Evolutionary conservation across 2,113 vertebrate genomes (phyloP).

Genomic region (Platichthys stellatus): DNA sequence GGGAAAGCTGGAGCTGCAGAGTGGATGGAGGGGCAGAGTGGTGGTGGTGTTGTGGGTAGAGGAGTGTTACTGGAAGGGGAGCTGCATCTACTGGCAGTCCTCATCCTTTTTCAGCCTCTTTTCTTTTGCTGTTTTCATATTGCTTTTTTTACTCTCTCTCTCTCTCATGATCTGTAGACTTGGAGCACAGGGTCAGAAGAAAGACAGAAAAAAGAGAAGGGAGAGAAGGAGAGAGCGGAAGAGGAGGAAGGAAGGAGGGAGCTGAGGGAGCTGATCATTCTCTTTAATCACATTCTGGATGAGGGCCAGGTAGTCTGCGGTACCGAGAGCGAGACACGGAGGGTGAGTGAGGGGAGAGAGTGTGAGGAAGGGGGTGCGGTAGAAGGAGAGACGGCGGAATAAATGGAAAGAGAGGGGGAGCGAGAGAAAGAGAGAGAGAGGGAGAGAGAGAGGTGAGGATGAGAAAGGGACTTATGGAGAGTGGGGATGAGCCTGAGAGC

Average conservation of each 20-base stretch:
- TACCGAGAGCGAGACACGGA: conserved; percentile 76
- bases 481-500: conserved; percentile 80
- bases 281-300: conserved; percentile 99
- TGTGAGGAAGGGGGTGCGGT: conserved; percentile 42
- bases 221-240: conserved; percentile 63
- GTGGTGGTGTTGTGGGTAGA: conserved; percentile 41
- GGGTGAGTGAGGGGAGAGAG: conserved; percentile 55
- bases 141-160: conserved; percentile 44
- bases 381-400: conserved; percentile 48
- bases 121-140: conserved; percentile 57
- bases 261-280: conserved; percentile 96
- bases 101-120: conserved; percentile 43
- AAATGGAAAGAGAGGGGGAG: conserved; percentile 52
- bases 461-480: conserved; percentile 66
- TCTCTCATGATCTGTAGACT: conserved; percentile 55
- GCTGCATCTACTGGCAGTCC: conserved; percentile 76
- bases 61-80: conserved; percentile 70
- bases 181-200: conserved; percentile 88
- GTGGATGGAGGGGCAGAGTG: conserved; percentile 48
- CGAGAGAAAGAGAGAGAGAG: conserved; percentile 11
- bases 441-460: conserved; percentile 61
- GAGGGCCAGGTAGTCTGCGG: conserved; percentile 94
- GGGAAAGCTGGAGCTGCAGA: conserved; percentile 49
- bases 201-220: conserved; percentile 78
- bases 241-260: conserved; percentile 77